Conservation (phyloP, 2,797 vertebrate genomes). For the Spatula clypeata region DNA sequence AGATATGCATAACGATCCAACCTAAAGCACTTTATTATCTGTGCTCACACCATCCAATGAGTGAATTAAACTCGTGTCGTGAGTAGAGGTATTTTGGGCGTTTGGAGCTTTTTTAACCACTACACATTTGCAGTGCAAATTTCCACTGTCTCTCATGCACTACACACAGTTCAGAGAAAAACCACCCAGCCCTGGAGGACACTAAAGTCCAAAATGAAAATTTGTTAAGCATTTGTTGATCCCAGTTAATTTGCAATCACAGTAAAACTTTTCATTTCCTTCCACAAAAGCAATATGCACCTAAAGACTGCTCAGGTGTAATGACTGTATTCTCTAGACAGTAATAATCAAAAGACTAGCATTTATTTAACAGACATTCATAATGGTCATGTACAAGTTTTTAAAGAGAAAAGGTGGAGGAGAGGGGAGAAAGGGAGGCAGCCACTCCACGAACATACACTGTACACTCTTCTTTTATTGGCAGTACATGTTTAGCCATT, state of each 20-base stretch:
- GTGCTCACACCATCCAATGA: not conserved
- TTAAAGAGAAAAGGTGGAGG: conserved; percentile 1
- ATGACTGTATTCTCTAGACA: not conserved
- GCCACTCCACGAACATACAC: not conserved
- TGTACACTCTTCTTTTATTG: not conserved
- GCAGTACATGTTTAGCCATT: not conserved
- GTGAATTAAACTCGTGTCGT: not conserved
- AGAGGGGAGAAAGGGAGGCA: not conserved
- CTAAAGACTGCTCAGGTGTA: not conserved
- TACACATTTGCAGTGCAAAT: not conserved
- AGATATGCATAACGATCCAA: not conserved
- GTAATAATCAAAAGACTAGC: not conserved
- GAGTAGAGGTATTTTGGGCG: not conserved
- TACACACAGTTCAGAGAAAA: not conserved
- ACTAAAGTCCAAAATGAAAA: not conserved
- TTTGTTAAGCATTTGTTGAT: not conserved
- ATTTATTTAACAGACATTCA: not conserved
- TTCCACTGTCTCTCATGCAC: not conserved
- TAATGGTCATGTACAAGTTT: not conserved
- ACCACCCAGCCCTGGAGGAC: not conserved
- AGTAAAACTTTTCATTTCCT: not conserved
- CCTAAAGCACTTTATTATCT: not conserved
- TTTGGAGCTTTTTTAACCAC: rapidly evolving
- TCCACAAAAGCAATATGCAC: not conserved
- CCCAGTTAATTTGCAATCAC: not conserved